Conservation (phyloP, 2,113 vertebrate genomes). For the Deroptyus accipitrinus region DNA sequence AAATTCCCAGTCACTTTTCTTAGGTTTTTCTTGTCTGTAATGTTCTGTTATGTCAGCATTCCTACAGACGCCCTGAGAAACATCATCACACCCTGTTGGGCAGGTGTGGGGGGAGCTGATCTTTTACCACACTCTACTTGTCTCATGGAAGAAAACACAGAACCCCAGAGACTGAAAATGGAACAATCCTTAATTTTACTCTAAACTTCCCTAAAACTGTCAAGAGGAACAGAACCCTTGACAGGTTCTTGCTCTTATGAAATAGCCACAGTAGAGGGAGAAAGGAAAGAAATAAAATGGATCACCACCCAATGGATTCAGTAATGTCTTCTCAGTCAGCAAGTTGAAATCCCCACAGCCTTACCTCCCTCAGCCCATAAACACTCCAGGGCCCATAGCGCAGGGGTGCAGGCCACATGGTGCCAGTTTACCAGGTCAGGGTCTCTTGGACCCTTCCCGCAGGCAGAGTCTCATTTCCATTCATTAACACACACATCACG, state of each 20-base stretch:
- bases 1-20: neutral
- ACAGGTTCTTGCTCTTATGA: neutral
- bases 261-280: neutral
- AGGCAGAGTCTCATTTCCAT: neutral
- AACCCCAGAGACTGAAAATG: neutral
- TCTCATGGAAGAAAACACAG: neutral
- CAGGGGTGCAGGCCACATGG: neutral
- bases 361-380: neutral
- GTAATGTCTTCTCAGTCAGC: neutral
- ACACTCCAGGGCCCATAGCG: neutral
- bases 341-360: neutral
- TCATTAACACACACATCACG: too few relatives aligned
- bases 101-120: neutral
- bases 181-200: neutral
- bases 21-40: neutral
- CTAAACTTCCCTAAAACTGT: neutral
- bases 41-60: neutral
- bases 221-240: neutral
- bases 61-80: neutral
- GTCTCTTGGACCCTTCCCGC: neutral
- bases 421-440: neutral
- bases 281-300: neutral
- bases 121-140: neutral
- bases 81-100: neutral
- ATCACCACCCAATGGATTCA: neutral